Evolutionary conservation across 2,888 invertebrate genomes (phyloP).

Genomic region (Euclidia mi): DNA sequence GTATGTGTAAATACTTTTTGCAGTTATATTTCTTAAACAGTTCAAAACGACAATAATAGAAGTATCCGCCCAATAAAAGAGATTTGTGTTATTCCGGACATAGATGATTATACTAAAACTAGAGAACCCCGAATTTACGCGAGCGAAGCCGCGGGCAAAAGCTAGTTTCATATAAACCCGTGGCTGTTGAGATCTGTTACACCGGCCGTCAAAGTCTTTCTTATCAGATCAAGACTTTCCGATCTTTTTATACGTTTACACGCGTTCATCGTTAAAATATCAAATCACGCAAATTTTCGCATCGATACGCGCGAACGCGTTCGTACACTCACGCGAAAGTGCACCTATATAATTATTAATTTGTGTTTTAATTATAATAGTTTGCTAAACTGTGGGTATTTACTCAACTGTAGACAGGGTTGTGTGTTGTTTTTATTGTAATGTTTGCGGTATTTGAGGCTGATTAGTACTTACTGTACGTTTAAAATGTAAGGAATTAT

Average conservation of each 20-base stretch:
- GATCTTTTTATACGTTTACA: conserved; percentile 37
- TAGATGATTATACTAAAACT: no score
- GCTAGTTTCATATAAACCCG: not conserved
- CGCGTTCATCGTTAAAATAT: conserved; percentile 24
- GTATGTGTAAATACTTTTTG: no score
- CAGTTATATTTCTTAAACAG: no score
- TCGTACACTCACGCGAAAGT: conserved; percentile 39
- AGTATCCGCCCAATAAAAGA: no score
- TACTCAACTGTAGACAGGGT: not conserved
- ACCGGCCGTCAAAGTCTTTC: conserved; percentile 24
- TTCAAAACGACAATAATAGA: no score
- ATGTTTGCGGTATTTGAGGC: conserved; percentile 2
- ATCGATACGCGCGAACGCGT: conserved; percentile 38
- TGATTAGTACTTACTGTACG: no score
- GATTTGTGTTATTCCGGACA: no score
- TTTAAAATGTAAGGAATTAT: no score
- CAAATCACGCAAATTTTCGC: conserved; percentile 52
- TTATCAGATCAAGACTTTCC: conserved; percentile 46
- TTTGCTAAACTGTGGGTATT: conserved; percentile 14
- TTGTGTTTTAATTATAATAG: conserved; percentile 31
- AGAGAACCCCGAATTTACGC: no score
- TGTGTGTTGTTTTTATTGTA: conserved; percentile 6
- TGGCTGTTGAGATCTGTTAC: conserved; percentile 19
- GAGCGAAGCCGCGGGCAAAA: no score
- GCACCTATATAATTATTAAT: conserved; percentile 29